Evolutionary conservation across 2,113 vertebrate species (phyloP).

Genomic region (Stercorarius parasiticus): DNA sequence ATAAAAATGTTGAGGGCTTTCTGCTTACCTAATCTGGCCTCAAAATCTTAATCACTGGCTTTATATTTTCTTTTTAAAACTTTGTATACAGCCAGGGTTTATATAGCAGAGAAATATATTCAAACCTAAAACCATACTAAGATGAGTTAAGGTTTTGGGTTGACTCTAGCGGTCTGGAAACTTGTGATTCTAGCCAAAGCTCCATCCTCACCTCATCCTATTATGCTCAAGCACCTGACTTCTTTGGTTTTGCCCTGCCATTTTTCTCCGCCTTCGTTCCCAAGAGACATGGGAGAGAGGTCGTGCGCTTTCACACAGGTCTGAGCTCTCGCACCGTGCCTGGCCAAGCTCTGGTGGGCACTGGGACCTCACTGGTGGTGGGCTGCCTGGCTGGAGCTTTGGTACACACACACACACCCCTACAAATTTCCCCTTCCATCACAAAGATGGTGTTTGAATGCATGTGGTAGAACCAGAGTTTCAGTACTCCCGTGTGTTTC

Average conservation of each 20-base stretch:
- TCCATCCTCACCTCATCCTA: not conserved
- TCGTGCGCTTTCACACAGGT: rapidly evolving
- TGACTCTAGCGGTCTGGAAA: not conserved
- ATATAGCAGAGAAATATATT: not conserved
- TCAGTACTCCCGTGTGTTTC: not conserved
- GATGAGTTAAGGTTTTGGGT: not conserved
- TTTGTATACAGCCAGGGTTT: not conserved
- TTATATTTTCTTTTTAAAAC: not conserved
- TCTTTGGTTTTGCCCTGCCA: not conserved
- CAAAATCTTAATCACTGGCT: not conserved
- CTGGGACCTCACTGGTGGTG: not conserved
- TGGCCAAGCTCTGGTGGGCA: not conserved
- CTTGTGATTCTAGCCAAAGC: not conserved
- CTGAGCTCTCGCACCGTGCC: not conserved
- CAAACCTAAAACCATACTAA: not conserved
- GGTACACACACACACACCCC: too few relatives aligned
- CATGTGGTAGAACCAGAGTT: not conserved
- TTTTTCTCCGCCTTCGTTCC: not conserved
- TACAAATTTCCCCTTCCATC: rapidly evolving
- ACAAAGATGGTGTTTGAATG: not conserved
- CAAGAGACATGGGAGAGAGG: not conserved
- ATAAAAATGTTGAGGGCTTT: not conserved
- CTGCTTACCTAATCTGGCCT: not conserved
- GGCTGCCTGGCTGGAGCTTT: not conserved
- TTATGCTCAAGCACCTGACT: not conserved